Percentiles rank a stretch among this genome's conserved stretches.
These are phyloP conservation scores for Halisarca cf. caerulea DNA, from an alignment of 37 sponge, comb jelly and placozoan species.

Conservation along the genomic window DNA sequence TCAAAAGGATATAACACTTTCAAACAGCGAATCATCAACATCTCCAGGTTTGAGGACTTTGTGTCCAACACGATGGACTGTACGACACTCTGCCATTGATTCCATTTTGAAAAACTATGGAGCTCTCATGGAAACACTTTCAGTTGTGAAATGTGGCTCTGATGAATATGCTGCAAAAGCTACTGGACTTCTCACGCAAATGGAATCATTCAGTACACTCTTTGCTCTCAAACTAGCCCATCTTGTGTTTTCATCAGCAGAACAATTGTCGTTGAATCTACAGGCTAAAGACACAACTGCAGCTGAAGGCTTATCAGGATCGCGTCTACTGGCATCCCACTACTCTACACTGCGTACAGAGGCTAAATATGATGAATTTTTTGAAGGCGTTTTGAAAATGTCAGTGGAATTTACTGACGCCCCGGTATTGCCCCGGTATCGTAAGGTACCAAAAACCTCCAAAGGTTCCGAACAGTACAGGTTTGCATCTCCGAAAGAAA, in stretches of 20 bases:
- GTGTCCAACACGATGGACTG: constrained; percentile 62
- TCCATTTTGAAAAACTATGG: constrained; percentile 46
- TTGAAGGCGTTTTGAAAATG: constrained; percentile 19
- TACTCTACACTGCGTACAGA: no score
- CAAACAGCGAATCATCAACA: not conserved
- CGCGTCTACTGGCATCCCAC: no score
- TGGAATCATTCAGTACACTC: constrained; percentile 54
- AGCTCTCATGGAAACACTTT: constrained; percentile 29
- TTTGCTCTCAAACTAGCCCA: constrained; percentile 70
- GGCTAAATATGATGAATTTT: constrained; percentile 8
- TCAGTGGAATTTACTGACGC: constrained; percentile 28
- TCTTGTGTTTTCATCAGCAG: constrained; percentile 48
- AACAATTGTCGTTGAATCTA: constrained; percentile 23
- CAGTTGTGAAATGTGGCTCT: not conserved
- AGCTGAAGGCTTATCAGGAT: no score
- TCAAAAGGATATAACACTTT: not conserved
- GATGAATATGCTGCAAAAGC: constrained; percentile 47
- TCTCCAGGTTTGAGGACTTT: no score
- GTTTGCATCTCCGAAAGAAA: constrained; percentile 34
- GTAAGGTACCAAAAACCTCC: constrained; percentile 54
- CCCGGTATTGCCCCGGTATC: constrained; percentile 34
- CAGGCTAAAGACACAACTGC: not conserved
- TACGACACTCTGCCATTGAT: constrained; percentile 31
- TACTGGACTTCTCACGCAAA: no score
- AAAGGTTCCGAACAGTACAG: constrained; percentile 25